Evolutionary conservation across 2,888 invertebrate species (phyloP).

Genomic region (Asteroscopus sphinx): DNA sequence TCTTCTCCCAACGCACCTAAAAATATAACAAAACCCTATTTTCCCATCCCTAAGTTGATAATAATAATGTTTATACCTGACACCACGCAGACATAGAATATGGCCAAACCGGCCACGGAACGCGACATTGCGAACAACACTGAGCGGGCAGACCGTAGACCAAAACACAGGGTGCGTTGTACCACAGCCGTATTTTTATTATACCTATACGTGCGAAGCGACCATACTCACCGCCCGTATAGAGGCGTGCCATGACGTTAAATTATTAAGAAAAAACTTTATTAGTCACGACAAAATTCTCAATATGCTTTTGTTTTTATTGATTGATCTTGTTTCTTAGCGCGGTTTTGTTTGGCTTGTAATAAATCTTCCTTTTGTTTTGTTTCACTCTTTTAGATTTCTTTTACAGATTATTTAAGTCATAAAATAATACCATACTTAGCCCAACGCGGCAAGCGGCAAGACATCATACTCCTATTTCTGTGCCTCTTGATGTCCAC

Average conservation of each 20-base stretch:
- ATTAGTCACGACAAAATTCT: conserved; percentile 7
- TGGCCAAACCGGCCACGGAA: conserved; percentile 33
- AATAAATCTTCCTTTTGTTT: not conserved
- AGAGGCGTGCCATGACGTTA: conserved; percentile 12
- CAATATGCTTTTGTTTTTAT: conserved; percentile 12
- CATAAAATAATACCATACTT: too few relatives aligned
- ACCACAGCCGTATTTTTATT: conserved; percentile 12
- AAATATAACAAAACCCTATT: not conserved
- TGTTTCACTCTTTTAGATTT: too few relatives aligned
- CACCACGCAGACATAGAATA: conserved; percentile 25
- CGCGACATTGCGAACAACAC: conserved; percentile 42
- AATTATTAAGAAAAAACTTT: conserved; percentile 1
- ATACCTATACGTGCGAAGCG: conserved; percentile 10
- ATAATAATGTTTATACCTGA: conserved; percentile 35
- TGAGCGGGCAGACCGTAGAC: conserved; percentile 11
- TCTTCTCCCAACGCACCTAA: not conserved
- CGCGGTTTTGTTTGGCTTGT: not conserved
- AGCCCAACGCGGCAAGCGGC: too few relatives aligned
- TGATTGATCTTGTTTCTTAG: not conserved
- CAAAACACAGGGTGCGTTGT: conserved; percentile 13
- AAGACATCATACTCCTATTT: too few relatives aligned
- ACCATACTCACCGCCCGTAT: conserved; percentile 2
- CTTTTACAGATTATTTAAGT: too few relatives aligned
- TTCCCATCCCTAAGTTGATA: not conserved
- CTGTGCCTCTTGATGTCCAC: too few relatives aligned